These are phyloP conservation scores for Folsomia candida DNA, from an alignment of 2,888 invertebrate species.

Conservation along the genomic window DNA sequence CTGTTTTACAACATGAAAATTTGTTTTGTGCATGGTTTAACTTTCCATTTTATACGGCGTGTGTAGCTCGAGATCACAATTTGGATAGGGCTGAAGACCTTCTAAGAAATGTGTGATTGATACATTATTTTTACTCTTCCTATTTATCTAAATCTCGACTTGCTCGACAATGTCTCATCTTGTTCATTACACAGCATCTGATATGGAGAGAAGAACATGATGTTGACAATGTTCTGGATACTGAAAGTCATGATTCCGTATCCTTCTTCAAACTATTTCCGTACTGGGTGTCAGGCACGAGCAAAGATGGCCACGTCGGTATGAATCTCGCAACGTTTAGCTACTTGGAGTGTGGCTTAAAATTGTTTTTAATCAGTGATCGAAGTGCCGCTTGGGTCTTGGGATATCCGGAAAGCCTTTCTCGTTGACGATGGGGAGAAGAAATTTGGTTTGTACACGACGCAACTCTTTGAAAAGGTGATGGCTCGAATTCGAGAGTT, in stretches of 20 bases:
- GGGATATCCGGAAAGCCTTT: neutral
- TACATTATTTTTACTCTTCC: neutral
- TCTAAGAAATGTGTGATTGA: neutral
- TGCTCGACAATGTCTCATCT: neutral
- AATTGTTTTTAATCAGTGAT: too few species aligned
- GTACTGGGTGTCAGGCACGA: neutral
- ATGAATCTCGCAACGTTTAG: too few species aligned
- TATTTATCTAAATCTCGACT: too few species aligned
- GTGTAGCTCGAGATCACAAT: neutral
- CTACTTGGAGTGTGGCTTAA: too few species aligned
- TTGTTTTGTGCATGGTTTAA: neutral
- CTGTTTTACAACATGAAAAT: neutral
- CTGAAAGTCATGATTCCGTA: neutral
- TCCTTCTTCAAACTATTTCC: neutral
- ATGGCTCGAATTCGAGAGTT: neutral
- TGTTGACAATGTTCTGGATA: neutral
- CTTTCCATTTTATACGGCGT: too few species aligned
- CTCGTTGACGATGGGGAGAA: neutral
- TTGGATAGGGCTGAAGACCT: neutral
- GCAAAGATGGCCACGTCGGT: neutral
- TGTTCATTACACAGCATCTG: neutral
- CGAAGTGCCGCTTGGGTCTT: neutral
- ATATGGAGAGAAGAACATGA: neutral
- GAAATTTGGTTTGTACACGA: neutral
- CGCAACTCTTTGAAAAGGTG: neutral